These are phyloP conservation scores for Meloidogyne hapla DNA, from an alignment of 1,140 invertebrate species.

Conservation along the genomic window DNA sequence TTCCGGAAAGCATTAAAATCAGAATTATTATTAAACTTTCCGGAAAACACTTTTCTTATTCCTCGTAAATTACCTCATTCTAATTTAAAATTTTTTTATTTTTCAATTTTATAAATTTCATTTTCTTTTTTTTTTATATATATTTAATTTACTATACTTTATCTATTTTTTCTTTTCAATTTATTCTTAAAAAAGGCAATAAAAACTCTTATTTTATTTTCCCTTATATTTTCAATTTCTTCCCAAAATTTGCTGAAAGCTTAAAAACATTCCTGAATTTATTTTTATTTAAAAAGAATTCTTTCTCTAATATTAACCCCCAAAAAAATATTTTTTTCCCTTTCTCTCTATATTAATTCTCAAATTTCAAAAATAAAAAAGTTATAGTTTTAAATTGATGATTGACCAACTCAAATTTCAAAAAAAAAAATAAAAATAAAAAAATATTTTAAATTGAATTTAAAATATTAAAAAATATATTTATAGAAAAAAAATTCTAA, in stretches of 20 bases:
- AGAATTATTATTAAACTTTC: no score
- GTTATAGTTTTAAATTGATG: background rate
- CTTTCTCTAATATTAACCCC: no score
- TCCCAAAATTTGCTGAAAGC: no score
- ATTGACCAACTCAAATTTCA: background rate
- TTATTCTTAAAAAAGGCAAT: background rate
- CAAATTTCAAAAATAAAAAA: conserved; percentile 9
- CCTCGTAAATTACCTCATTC: no score
- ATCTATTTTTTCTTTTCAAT: background rate
- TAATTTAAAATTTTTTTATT: background rate
- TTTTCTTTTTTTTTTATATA: background rate
- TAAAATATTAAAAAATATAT: background rate
- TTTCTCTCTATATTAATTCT: no score
- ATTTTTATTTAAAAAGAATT: no score
- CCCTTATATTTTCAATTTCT: background rate
- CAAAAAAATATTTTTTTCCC: no score
- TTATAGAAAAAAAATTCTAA: no score
- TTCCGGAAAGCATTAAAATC: no score
- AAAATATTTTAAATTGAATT: background rate
- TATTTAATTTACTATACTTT: background rate
- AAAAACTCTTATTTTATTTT: background rate
- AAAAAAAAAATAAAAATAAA: background rate
- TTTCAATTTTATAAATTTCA: background rate
- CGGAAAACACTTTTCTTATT: no score
- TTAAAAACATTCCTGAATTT: no score